A percentile compares a stretch with the other conserved stretches of the same genome.
phyloP scores from a whole-genome alignment of 1,140 invertebrate genomes.

The Drosophila sp. region DNA sequence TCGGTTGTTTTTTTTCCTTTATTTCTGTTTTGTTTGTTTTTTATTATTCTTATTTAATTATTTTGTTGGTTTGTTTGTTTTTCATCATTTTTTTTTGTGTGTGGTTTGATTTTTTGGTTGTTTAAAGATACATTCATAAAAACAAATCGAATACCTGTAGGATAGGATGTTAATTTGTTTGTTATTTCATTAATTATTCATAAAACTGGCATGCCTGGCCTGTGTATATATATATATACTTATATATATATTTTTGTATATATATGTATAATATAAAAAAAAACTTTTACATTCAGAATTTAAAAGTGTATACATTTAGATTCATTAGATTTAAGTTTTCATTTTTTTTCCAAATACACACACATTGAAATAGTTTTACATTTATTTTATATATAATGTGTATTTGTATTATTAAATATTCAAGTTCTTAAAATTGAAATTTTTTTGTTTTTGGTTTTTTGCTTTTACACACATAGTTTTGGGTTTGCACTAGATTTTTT shows the following conservation, averaged over 20 bases:
- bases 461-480: conserved; percentile 42
- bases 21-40: conserved; percentile 26
- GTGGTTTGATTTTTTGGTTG: conserved; percentile 15
- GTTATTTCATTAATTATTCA: conserved; percentile 12
- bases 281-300: conserved; percentile 76
- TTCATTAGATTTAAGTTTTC: conserved; percentile 60
- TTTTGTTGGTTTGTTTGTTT: conserved; percentile 3
- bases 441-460: conserved; percentile 33
- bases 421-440: conserved; percentile 45
- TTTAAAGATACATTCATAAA: conserved; percentile 9
- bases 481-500: background rate
- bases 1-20: conserved; percentile 47
- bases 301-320: conserved; percentile 81
- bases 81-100: conserved; percentile 12
- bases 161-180: conserved; percentile 7
- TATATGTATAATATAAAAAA: conserved; percentile 10
- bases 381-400: conserved; percentile 49
- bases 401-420: conserved; percentile 39
- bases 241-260: background rate
- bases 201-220: conserved; percentile 10
- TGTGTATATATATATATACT: background rate
- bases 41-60: conserved; percentile 6
- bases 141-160: conserved; percentile 13
- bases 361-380: conserved; percentile 66
- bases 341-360: conserved; percentile 55